Evolutionary conservation across 2,888 invertebrate species (phyloP).

Genomic region (Papilio gigon): DNA sequence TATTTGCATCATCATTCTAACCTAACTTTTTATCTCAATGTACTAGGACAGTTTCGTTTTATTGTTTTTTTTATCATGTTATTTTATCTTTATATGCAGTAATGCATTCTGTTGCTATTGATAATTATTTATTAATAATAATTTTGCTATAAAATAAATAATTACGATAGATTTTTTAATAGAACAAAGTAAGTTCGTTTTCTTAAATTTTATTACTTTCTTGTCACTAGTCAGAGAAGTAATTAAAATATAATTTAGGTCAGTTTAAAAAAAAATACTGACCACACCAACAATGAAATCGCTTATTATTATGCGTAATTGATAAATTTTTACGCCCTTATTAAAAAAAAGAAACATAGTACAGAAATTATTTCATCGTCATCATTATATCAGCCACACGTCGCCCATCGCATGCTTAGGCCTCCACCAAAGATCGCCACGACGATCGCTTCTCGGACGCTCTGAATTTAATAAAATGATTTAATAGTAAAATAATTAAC

Average conservation of each 20-base stretch:
- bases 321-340: no score
- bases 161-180: not conserved
- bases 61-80: constrained; percentile 40
- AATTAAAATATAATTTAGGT: constrained; percentile 1
- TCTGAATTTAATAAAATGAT: no score
- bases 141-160: not conserved
- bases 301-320: no score
- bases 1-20: constrained; percentile 69
- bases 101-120: not conserved
- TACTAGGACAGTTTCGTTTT: constrained; percentile 43
- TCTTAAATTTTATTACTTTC: not conserved
- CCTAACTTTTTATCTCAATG: constrained; percentile 52
- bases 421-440: no score
- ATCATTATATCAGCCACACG: no score
- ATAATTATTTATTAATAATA: not conserved
- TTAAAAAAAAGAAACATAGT: no score
- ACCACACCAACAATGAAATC: not conserved
- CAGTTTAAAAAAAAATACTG: not conserved
- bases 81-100: constrained; percentile 28
- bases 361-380: no score
- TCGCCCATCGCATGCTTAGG: no score
- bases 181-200: not conserved
- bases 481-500: no score
- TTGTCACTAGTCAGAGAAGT: not conserved
- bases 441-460: no score